Percentiles rank a stretch among this genome's conserved stretches.
Evolutionary conservation across 2,797 vertebrate genomes (phyloP).

Genomic region (Carcharodon carcharias): DNA sequence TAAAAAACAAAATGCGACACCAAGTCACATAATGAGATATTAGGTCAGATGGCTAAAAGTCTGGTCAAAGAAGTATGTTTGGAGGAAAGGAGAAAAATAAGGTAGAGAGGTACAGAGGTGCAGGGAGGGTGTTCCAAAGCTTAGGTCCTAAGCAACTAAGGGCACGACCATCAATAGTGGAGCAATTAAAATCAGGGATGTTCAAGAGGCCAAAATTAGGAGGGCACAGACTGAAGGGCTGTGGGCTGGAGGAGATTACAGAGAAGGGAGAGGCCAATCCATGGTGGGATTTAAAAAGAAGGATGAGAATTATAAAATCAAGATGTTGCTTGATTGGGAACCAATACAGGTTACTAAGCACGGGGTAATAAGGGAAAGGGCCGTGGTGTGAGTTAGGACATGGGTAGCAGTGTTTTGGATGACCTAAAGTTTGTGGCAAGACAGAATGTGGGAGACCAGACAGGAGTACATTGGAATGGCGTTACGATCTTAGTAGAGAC

Average conservation of each 20-base stretch:
- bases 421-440: not conserved
- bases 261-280: too few species aligned
- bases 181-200: not conserved
- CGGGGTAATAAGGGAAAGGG: too few species aligned
- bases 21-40: too few species aligned
- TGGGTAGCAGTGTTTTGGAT: not conserved
- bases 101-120: too few species aligned
- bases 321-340: too few species aligned
- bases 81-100: too few species aligned
- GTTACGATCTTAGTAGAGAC: too few species aligned
- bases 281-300: not conserved
- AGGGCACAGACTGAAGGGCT: not conserved
- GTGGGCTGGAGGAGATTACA: not conserved
- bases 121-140: too few species aligned
- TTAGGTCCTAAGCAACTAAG: not conserved
- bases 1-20: too few species aligned
- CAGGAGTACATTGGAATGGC: not conserved
- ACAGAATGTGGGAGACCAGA: not conserved
- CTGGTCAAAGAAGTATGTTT: too few species aligned
- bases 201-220: not conserved
- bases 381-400: not conserved
- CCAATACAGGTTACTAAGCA: not conserved
- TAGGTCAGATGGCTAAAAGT: too few species aligned
- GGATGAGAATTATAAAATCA: not conserved
- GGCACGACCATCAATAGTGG: not conserved